These are phyloP conservation scores for Microcebus lehilahytsara DNA, from an alignment of 2,113 vertebrate genomes.

Conservation along the genomic window DNA sequence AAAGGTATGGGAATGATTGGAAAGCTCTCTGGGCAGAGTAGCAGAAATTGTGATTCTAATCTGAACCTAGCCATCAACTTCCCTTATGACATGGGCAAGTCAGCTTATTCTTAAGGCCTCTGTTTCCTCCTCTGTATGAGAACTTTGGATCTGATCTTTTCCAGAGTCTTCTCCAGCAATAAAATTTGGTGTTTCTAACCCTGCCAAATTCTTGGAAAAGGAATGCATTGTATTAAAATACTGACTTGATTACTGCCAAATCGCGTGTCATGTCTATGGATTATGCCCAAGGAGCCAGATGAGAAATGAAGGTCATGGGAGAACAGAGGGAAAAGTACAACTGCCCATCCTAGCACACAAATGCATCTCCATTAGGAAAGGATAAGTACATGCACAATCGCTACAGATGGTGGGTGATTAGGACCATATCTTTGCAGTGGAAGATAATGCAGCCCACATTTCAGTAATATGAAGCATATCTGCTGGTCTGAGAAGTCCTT, in stretches of 20 bases:
- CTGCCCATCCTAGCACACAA: neutral
- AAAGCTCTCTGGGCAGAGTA: neutral
- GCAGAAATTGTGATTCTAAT: neutral
- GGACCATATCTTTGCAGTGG: neutral
- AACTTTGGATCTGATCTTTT: neutral
- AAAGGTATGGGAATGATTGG: neutral
- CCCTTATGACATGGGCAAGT: neutral
- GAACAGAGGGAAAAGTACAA: neutral
- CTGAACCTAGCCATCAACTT: neutral
- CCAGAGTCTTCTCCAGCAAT: neutral
- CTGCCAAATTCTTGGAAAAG: neutral
- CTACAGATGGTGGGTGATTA: neutral
- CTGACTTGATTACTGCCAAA: neutral
- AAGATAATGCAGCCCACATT: neutral
- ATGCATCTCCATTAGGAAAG: neutral
- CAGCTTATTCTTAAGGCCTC: neutral
- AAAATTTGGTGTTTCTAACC: neutral
- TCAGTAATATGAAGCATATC: neutral
- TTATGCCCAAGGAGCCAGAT: neutral
- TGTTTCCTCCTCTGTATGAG: neutral
- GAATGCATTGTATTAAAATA: neutral
- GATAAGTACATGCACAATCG: accelerated
- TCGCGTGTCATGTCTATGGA: neutral
- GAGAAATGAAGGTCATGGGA: slow-evolving; percentile 5
- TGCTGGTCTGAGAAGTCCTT: neutral